Evolutionary conservation across 2,113 vertebrate genomes (phyloP), one percentile per base, ranked within the genome.

Genomic region (Seriola dumerili): DNA sequence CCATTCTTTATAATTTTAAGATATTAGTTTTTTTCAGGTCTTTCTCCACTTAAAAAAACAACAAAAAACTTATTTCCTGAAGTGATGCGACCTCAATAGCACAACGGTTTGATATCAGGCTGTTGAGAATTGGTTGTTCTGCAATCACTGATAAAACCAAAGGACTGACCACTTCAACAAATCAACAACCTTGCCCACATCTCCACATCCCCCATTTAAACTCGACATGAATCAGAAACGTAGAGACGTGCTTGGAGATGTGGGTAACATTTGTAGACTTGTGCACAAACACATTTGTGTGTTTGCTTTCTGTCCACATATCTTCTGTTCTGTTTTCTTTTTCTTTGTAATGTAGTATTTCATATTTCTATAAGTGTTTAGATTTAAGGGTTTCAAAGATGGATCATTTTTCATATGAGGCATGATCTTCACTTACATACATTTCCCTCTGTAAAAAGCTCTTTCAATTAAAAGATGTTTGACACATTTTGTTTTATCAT

Each of bases 371-470:
- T 52, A 75, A 52, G 21, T n/a, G 1, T 78, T 72, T 66, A 59
- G 5, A 68, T 38, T 54, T 42, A 40, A 36, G 11, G 23, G 12
- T 83, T 84, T 72, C 42, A 81, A 77, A n/a, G 29, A 34, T 40
- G 1, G 6, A 16, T 61, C 12, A 19, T 70, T 70, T 62, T 42
- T 57, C 14, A 16, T 29, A 16, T 29, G 16, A 62, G 7, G 55
- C 17, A 57, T 10, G 19, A 74, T 11, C 48, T 7, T 69, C 66
- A 59, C 3, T 55, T 71, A 32, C 64, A 69, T 16, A 55, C 10
- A 21, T 65, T 40, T 70, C 42, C 3, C 29, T 59, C n/a, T 63
- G 8, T 46, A 34, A 55, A 63, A 32, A 23, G 23, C 12, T 13
- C 3, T 50, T 66, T 80, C 23, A 23, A 13, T 77, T 36, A 40